Conservation (phyloP, 1,140 invertebrate species). For the Pseudomyrmex flavicornis region DNA sequence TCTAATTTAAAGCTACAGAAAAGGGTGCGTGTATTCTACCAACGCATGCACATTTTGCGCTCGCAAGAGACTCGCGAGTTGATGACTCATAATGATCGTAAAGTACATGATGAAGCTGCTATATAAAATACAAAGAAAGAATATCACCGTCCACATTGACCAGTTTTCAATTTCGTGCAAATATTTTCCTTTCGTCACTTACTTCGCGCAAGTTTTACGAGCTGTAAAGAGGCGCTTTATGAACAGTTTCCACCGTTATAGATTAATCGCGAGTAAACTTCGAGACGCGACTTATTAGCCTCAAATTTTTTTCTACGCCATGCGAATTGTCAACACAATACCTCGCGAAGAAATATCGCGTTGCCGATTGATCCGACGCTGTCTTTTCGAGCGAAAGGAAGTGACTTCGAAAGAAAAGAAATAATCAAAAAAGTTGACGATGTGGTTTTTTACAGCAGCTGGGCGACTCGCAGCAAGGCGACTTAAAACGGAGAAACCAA, state of each 20-base stretch:
- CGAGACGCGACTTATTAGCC: constrained; percentile 77
- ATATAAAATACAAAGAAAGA: constrained; percentile 78
- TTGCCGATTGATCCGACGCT: constrained; percentile 28
- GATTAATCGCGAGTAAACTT: constrained; percentile 19
- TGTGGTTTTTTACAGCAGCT: constrained; percentile 27
- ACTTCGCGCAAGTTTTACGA: constrained; percentile 81
- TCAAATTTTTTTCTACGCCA: constrained; percentile 71
- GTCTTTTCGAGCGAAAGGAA: constrained; percentile 38
- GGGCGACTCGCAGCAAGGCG: background rate
- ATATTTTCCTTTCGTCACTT: constrained; percentile 75
- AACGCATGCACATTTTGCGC: background rate
- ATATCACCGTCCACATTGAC: constrained; percentile 70
- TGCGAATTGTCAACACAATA: background rate
- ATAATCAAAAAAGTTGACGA: constrained; percentile 38
- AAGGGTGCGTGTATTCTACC: background rate
- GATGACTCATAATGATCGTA: constrained; percentile 68
- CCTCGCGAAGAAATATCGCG: background rate
- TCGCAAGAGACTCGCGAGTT: background rate
- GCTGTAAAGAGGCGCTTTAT: constrained; percentile 75
- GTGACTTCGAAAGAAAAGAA: constrained; percentile 67
- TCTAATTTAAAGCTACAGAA: background rate
- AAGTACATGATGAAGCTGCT: constrained; percentile 83
- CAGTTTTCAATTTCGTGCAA: constrained; percentile 84
- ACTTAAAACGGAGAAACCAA: constrained; percentile 38
- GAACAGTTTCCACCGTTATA: too few relatives aligned